Base-by-base conservation (phyloP, 2,113 vertebrate species). In the Anguilla rostrata region DNA sequence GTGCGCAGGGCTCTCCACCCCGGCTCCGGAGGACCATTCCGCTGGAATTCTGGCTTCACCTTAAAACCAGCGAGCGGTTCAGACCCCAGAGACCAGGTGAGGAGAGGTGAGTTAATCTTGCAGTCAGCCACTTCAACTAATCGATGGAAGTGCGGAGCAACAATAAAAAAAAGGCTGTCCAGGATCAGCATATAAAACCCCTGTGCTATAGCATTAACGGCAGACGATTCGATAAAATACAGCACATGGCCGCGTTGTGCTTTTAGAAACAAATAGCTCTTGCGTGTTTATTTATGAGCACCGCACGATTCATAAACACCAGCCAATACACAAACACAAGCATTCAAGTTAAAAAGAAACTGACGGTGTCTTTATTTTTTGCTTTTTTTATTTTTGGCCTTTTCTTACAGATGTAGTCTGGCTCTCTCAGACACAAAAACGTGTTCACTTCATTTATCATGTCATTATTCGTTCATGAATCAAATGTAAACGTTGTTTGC, bases 341-440 rank as follows among this genome's bases (percentile, higher is more conserved):
- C 39, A 22, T 88, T 79, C 63, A 39, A 46, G 82, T 87, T 34
- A 34, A 83, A 66, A 84, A 86, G 57, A 41, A 85, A 90, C 91
- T 80, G 22, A 88, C 87, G 88, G 90, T 85, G 88, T 90, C 90
- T 89, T 29, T 82, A 81, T 91, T 85, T 87, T 85, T 86, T 85
- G 89, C 89, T 86, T 53, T 85, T 86, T 84, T 88, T 89, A 85
- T 63, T 80, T 84, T 57, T 88, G 85, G 60, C 53, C 56, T 83
- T 82, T 87, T 85, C 79, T 63, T 83, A 81, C n/a, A 78, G 82
- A 88, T 89, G 92, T 91, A 90, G 91, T 92, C 87, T 57, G 83
- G 87, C 87, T 89, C 49, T 89, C 88, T 83, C 93, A 93, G 94
- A 95, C 94, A 95, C 93, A 94, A 95, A 92, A 95, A 94, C 94